Percentiles rank a stretch among this genome's conserved stretches.
These are phyloP conservation scores for Prosopocoilus inquinatus DNA, from an alignment of 2,888 invertebrate species.

Conservation along the genomic window DNA sequence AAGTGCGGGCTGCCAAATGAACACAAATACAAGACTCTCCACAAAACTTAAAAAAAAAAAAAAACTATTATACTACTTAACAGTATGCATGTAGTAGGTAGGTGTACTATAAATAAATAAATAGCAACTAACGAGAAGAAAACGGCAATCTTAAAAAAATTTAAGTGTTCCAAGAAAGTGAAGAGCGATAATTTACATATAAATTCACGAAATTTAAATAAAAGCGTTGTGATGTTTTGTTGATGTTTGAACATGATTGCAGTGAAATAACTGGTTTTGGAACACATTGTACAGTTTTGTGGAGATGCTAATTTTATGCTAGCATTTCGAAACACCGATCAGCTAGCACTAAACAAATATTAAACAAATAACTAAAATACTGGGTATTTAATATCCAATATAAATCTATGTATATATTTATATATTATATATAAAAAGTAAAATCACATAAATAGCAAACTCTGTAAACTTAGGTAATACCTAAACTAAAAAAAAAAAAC, in stretches of 20 bases:
- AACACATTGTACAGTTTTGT: conserved; percentile 24
- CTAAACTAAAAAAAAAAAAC: conserved; percentile 7
- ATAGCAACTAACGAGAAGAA: too few species aligned
- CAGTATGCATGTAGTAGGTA: too few species aligned
- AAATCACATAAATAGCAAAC: conserved; percentile 34
- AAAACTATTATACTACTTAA: too few species aligned
- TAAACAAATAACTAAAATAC: conserved; percentile 38
- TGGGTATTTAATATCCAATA: conserved; percentile 36
- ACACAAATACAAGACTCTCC: conserved; percentile 34
- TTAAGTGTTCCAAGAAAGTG: too few species aligned
- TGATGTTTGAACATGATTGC: not conserved
- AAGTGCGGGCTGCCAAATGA: conserved; percentile 38
- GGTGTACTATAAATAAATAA: too few species aligned
- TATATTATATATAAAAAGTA: conserved; percentile 30
- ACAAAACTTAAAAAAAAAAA: conserved; percentile 28
- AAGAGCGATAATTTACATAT: too few species aligned
- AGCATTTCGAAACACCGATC: conserved; percentile 28
- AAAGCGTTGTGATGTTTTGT: too few species aligned
- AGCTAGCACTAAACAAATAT: conserved; percentile 27
- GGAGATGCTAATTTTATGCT: conserved; percentile 32
- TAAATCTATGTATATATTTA: conserved; percentile 35
- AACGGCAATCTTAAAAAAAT: too few species aligned
- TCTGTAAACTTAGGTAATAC: conserved; percentile 17
- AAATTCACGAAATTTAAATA: too few species aligned
- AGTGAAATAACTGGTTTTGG: conserved; percentile 4